These are phyloP conservation scores for Perithous albicinctus DNA, from an alignment of 2,888 invertebrate species.

Conservation along the genomic window DNA sequence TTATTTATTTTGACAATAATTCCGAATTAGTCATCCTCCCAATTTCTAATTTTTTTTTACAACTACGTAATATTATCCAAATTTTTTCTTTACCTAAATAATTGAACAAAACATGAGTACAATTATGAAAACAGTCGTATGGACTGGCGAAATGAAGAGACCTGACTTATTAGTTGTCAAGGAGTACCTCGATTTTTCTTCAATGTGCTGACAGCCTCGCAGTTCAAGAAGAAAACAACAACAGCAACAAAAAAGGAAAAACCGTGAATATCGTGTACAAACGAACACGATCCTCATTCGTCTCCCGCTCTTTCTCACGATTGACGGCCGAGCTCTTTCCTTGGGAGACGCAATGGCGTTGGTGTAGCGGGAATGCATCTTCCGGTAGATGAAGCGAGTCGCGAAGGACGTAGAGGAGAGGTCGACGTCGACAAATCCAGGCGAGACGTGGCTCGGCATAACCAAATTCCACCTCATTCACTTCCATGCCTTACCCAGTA, in stretches of 20 bases:
- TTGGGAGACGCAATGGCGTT: conserved; percentile 45
- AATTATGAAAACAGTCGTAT: too few relatives aligned
- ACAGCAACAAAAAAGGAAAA: conserved; percentile 7
- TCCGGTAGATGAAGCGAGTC: conserved; percentile 19
- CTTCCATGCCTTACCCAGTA: conserved; percentile 36
- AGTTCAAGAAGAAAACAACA: not conserved
- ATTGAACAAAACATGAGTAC: too few relatives aligned
- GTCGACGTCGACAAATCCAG: conserved; percentile 83
- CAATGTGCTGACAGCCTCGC: conserved; percentile 11
- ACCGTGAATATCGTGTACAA: conserved; percentile 48
- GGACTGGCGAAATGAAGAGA: too few relatives aligned
- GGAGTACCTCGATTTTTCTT: too few relatives aligned
- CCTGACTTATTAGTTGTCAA: too few relatives aligned
- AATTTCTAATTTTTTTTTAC: too few relatives aligned
- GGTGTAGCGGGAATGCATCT: conserved; percentile 18
- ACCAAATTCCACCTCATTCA: conserved; percentile 77
- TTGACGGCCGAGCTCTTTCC: conserved; percentile 50
- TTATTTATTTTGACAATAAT: too few relatives aligned
- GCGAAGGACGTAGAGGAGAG: conserved; percentile 39
- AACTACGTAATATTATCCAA: too few relatives aligned
- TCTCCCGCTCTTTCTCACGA: conserved; percentile 46
- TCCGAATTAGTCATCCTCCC: too few relatives aligned
- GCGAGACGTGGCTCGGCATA: conserved; percentile 82
- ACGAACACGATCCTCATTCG: conserved; percentile 54
- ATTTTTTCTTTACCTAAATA: too few relatives aligned